phyloP scores from a whole-genome alignment of 2,888 invertebrate species.

The Aelia acuminata region DNA sequence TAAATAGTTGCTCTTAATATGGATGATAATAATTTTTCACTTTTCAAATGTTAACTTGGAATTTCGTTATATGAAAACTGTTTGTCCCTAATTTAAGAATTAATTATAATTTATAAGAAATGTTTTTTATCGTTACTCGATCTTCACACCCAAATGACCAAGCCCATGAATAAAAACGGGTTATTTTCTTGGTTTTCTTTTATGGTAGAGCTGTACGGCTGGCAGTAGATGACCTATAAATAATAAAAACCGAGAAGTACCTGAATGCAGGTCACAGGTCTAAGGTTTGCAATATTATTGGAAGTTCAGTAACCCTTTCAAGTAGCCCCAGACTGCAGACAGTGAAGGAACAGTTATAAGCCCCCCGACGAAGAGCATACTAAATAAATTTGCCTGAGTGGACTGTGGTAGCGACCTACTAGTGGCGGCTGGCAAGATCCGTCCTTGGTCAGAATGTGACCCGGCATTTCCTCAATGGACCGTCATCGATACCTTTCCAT shows the following conservation, averaged over 20 bases:
- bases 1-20: no score
- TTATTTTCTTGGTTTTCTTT: neutral
- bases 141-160: no score
- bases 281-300: neutral
- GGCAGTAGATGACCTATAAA: neutral
- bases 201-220: neutral
- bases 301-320: neutral
- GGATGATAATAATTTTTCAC: no score
- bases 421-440: neutral
- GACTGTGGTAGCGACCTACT: neutral
- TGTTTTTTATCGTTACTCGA: no score
- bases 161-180: no score
- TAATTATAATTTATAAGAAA: no score
- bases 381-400: neutral
- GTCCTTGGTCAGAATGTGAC: slow-evolving; percentile 34
- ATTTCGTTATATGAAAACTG: no score
- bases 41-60: no score
- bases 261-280: neutral
- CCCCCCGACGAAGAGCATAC: neutral
- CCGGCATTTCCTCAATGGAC: neutral
- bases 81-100: no score
- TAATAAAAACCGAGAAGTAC: neutral
- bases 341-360: no score
- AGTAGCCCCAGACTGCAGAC: neutral
- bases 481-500: slow-evolving; percentile 9